Percentiles rank a stretch among this genome's conserved stretches.
phyloP scores from a whole-genome alignment of 2,888 invertebrate genomes.

The Polia nebulosa region DNA sequence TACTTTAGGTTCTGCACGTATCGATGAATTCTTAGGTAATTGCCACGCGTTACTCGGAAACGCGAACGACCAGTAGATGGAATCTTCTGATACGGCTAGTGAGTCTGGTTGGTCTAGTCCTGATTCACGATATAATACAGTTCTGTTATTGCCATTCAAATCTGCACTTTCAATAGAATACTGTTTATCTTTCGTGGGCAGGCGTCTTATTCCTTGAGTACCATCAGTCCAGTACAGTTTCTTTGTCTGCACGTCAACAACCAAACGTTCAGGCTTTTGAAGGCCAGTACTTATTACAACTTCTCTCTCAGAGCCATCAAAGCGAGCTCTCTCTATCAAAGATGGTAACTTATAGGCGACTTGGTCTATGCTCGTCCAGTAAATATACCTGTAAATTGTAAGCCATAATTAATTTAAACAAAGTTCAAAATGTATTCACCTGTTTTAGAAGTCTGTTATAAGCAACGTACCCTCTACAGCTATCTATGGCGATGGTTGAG shows the following conservation, averaged over 20 bases:
- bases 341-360: background rate
- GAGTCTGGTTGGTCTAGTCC: background rate
- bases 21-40: background rate
- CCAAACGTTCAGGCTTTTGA: background rate
- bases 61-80: background rate
- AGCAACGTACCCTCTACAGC: background rate
- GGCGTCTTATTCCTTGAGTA: background rate
- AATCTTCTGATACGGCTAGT: background rate
- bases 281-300: background rate
- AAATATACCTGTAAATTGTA: slow-evolving; percentile 1
- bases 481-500: background rate
- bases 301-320: background rate
- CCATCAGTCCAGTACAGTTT: background rate
- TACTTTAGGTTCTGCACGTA: background rate
- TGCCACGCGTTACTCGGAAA: background rate
- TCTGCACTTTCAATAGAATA: background rate
- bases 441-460: too few species aligned
- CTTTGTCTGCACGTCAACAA: too few species aligned
- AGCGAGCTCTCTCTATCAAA: background rate
- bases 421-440: too few species aligned
- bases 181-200: background rate
- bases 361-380: background rate
- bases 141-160: background rate
- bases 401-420: background rate
- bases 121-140: background rate